Evolutionary conservation across 2,888 invertebrate species (phyloP), one percentile per base, ranked within the genome.

Genomic region (Trachelus stipa): DNA sequence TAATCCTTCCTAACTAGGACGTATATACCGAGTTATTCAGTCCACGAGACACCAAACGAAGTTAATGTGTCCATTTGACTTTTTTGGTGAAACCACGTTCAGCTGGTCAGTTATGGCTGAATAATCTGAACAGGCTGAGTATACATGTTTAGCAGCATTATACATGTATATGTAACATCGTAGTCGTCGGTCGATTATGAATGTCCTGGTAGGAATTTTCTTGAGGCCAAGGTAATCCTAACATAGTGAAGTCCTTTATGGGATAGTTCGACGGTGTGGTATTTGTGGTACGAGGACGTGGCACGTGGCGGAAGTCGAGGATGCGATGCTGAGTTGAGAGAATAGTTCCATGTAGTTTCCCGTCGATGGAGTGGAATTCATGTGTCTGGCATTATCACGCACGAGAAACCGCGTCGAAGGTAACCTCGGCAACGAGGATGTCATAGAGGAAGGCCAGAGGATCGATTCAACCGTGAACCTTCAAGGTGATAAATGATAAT

Each of bases 381-480:
- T 11, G 74, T n/a, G 30, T 33, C 37, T 35, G 34, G 31, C 34
- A 74, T 34, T 34, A 34, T 35, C 74, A 74, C 74, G 35, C 74
- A 30, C 74, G 74, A 74, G 34, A 23, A 56, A 23, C 23, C 56
- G 23, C 23, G 23, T 23, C 56, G 56, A 23, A 56, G 56, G 56
- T 23, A 23, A 56, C 56, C 56, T 56, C 56, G 56, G 23, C 23
- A 56, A 12, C 74, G 35, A 74, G 74, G 35, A 34, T 74, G 34
- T 30, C 74, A 34, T n/a, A 83, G 74, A 76, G 77, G 86, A 87
- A 90, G 88, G 88, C 85, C 87, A 12, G 12, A 33, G 85, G 89
- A 91, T 91, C 88, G 91, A 91, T 90, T 89, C 86, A 88, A 85
- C 91, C 91, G 87, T 91, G 91, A 91, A 91, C 90, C 89, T 90